Percentiles rank a stretch among this genome's conserved stretches.
phyloP scores from a whole-genome alignment of 2,888 invertebrate species.

The Aporophyla nigra region DNA sequence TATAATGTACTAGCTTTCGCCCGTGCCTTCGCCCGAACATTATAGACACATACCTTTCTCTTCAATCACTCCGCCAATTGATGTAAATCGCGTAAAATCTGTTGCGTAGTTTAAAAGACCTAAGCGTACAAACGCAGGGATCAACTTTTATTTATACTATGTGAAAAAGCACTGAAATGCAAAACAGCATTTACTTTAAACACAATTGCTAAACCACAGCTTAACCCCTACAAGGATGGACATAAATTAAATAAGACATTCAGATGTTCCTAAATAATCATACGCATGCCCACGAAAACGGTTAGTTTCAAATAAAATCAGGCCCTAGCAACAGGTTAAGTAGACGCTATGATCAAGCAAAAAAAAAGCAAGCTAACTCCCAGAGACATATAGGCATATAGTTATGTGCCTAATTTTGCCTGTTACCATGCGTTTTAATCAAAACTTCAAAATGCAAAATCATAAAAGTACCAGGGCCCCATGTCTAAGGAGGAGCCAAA shows the following conservation, averaged over 20 bases:
- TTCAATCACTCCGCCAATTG: too few relatives aligned
- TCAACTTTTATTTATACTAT: too few relatives aligned
- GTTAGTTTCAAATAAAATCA: slow-evolving; percentile 2
- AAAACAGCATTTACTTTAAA: background rate
- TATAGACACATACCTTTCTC: too few relatives aligned
- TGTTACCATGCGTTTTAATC: slow-evolving; percentile 5
- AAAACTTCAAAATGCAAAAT: background rate
- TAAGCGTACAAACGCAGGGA: too few relatives aligned
- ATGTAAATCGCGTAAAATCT: too few relatives aligned
- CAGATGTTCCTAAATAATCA: background rate
- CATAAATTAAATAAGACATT: background rate
- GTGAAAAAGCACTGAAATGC: background rate
- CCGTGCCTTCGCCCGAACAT: too few relatives aligned
- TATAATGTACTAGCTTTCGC: too few relatives aligned
- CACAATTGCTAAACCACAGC: background rate
- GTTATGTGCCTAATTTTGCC: background rate
- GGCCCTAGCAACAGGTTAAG: background rate
- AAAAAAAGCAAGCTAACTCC: background rate
- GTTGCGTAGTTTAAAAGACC: too few relatives aligned
- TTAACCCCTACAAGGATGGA: background rate
- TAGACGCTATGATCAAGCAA: background rate
- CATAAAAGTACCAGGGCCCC: slow-evolving; percentile 54
- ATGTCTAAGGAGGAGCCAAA: slow-evolving; percentile 62
- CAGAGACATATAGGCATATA: background rate
- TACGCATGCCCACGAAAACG: background rate